Percentiles rank a stretch among this genome's conserved stretches.
Conservation (phyloP, 2,113 vertebrate genomes). For the Trogon surrucura region DNA sequence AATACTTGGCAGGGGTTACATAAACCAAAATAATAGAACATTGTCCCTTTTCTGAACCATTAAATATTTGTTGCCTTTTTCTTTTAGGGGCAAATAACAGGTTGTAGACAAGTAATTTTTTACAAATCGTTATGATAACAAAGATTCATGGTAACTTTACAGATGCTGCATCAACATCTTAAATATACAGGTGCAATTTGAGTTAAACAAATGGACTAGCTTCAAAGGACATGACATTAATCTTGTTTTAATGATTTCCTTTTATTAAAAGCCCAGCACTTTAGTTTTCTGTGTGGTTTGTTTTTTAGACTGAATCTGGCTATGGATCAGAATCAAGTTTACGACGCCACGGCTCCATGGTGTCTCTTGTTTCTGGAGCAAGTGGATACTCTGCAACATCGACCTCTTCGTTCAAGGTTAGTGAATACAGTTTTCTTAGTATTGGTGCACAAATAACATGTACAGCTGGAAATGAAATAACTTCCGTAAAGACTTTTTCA, state of each 20-base stretch:
- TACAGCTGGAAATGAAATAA: background rate
- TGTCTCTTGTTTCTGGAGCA: constrained; percentile 93
- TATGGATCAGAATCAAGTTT: constrained; percentile 97
- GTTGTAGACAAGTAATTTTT: background rate
- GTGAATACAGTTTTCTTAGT: background rate
- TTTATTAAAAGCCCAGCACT: background rate
- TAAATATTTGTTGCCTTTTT: background rate
- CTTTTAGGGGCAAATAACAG: background rate
- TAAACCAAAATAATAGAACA: background rate
- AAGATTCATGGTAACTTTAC: background rate
- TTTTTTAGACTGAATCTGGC: constrained; percentile 90
- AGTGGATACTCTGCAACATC: constrained; percentile 96
- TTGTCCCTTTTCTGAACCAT: background rate
- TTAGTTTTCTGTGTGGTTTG: background rate
- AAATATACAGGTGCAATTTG: background rate
- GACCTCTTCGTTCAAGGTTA: constrained; percentile 96
- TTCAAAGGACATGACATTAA: background rate
- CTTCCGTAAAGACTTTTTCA: fast-evolving
- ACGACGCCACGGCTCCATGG: constrained; percentile 93
- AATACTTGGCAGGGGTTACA: background rate
- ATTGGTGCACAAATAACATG: fast-evolving
- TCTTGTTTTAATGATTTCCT: background rate
- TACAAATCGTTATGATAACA: background rate
- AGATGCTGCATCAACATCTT: background rate
- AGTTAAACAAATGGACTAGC: background rate